Conservation (phyloP, 2,113 vertebrate species). For the Drymodes brunneopygia region DNA sequence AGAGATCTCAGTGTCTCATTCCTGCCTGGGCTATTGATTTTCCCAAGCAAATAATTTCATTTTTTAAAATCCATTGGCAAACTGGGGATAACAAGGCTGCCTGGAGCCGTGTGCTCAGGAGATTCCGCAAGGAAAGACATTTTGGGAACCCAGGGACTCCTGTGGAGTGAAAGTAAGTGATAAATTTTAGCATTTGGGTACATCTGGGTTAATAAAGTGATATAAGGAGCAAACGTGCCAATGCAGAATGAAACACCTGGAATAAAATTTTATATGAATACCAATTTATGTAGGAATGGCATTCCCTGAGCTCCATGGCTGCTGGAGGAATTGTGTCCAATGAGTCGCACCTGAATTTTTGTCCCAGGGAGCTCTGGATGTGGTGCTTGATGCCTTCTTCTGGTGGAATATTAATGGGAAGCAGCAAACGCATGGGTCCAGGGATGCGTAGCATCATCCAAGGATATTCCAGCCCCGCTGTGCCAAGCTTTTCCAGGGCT, state of each 20-base stretch:
- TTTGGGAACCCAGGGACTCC: background rate
- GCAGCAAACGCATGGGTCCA: background rate
- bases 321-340: background rate
- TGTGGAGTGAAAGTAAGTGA: fast-evolving
- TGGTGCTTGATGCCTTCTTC: background rate
- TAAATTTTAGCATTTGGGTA: background rate
- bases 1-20: background rate
- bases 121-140: background rate
- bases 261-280: fast-evolving
- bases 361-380: background rate
- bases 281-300: too few relatives aligned
- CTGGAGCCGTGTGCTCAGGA: background rate
- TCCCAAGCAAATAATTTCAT: background rate
- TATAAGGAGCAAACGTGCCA: fast-evolving
- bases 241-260: too few relatives aligned
- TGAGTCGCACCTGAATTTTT: fast-evolving
- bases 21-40: background rate
- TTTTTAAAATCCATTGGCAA: background rate
- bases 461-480: constrained; percentile 33
- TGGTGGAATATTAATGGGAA: fast-evolving
- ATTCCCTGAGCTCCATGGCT: background rate
- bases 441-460: fast-evolving
- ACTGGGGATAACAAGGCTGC: background rate
- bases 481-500: constrained; percentile 75
- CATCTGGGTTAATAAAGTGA: fast-evolving